phyloP scores from a whole-genome alignment of 2,113 vertebrate species.

The Eidolon helvum region DNA sequence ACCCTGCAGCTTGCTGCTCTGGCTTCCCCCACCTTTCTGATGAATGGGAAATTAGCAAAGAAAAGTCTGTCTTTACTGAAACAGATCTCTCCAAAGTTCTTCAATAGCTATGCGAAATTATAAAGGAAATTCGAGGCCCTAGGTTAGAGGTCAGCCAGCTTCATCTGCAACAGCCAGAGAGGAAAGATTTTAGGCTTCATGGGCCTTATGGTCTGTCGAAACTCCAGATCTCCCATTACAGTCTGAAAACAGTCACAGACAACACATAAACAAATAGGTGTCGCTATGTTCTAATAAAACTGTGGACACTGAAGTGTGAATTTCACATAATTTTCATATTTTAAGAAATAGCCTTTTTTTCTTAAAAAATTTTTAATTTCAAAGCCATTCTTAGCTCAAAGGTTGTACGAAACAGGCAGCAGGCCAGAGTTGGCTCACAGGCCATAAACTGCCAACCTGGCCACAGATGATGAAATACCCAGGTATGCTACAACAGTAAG shows the following conservation, averaged over 20 bases:
- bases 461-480: not conserved
- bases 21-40: slow-evolving; percentile 1
- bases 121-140: not conserved
- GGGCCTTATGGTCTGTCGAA: not conserved
- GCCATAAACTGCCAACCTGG: not conserved
- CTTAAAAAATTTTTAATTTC: slow-evolving; percentile 31
- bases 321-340: slow-evolving; percentile 5
- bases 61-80: not conserved
- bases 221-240: not conserved
- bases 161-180: not conserved
- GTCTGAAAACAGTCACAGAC: not conserved
- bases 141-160: not conserved
- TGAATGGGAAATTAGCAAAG: slow-evolving; percentile 27
- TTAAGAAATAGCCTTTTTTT: not conserved
- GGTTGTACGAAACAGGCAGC: not conserved
- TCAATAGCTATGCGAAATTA: slow-evolving; percentile 7
- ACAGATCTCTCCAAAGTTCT: slow-evolving; percentile 17
- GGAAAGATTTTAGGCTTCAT: not conserved
- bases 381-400: slow-evolving; percentile 6
- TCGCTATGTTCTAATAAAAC: slow-evolving; percentile 15
- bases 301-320: not conserved
- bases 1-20: not conserved
- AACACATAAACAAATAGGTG: not conserved
- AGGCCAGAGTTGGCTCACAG: not conserved
- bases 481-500: not conserved